phyloP scores from a whole-genome alignment of 1,140 invertebrate genomes.

The Helicoverpa zea region DNA sequence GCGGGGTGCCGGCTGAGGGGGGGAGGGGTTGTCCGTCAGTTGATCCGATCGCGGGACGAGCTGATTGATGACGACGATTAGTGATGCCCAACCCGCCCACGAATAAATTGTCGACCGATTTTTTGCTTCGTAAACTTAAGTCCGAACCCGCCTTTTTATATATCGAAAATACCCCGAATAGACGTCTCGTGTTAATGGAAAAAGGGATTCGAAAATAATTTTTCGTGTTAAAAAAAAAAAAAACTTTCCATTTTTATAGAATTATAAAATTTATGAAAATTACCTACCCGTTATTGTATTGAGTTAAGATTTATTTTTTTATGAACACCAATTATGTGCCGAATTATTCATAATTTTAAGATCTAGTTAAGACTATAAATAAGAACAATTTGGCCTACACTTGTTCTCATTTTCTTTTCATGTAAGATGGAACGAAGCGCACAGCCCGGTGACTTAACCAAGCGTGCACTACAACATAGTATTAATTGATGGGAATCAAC shows the following conservation, averaged over 20 bases:
- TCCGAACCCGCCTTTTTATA: constrained; percentile 25
- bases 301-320: no score
- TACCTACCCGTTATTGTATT: no score
- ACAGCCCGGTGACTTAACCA: no score
- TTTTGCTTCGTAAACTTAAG: constrained; percentile 67
- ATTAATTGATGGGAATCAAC: no score
- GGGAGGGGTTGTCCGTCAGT: constrained; percentile 71
- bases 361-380: neutral
- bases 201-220: constrained; percentile 32
- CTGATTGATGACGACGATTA: constrained; percentile 85
- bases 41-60: constrained; percentile 78
- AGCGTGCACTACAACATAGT: no score
- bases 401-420: no score
- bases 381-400: no score
- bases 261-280: no score
- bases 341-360: no score
- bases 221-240: neutral
- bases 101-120: constrained; percentile 82
- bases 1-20: constrained; percentile 39
- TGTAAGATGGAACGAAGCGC: no score
- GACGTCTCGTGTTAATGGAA: constrained; percentile 34
- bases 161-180: constrained; percentile 10
- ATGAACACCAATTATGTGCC: neutral
- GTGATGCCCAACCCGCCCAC: constrained; percentile 78
- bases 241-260: no score